These are phyloP conservation scores for Peromyscus leucopus DNA, from an alignment of 2,113 vertebrate genomes.

Conservation along the genomic window DNA sequence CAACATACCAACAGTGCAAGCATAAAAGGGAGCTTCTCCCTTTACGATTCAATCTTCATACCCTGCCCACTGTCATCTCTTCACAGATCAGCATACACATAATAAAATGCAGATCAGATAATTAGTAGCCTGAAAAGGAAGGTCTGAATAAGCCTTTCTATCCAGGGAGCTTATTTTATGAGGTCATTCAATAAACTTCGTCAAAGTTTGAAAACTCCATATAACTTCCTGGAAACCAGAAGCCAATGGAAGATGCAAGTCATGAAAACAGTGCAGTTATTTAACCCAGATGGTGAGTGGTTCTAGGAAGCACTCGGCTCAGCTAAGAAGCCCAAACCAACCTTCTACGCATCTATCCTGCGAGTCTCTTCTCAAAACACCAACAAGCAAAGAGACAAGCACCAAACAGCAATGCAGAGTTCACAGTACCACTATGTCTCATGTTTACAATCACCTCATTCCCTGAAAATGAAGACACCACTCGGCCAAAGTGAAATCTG, in stretches of 20 bases:
- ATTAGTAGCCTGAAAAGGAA: neutral
- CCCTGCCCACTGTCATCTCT: neutral
- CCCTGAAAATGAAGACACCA: constrained; percentile 4
- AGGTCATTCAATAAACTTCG: constrained; percentile 45
- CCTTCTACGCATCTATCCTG: neutral
- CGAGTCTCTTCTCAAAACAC: neutral
- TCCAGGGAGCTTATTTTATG: neutral
- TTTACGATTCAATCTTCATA: neutral
- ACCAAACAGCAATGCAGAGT: neutral
- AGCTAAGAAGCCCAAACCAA: neutral
- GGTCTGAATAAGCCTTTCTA: neutral
- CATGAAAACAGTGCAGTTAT: neutral
- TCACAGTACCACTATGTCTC: neutral
- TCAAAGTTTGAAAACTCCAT: constrained; percentile 21
- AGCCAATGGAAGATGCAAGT: neutral
- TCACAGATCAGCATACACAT: neutral
- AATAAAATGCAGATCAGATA: neutral
- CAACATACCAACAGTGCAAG: neutral
- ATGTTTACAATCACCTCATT: neutral
- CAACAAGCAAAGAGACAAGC: neutral
- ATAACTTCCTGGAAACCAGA: constrained; percentile 54
- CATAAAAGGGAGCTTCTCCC: neutral
- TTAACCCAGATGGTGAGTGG: neutral
- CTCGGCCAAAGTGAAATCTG: neutral
- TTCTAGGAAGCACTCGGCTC: constrained; percentile 14